Evolutionary conservation across 1,140 invertebrate genomes (phyloP), one percentile per base, ranked within the genome.

Genomic region (Oedothorax gibbosus): DNA sequence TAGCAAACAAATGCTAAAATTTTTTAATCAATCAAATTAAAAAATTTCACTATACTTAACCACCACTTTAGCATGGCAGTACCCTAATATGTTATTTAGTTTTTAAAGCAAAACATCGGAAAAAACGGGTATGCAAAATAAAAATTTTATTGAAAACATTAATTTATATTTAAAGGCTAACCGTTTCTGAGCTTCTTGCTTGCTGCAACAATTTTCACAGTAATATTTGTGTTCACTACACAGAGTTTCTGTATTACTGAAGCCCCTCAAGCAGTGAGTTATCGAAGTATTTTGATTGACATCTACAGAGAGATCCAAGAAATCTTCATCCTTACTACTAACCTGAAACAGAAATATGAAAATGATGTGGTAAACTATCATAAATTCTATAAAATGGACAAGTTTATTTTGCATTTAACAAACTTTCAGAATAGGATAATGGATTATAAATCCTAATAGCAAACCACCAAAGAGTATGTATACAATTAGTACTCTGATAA

Each of bases 221-320:
- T 99, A 99, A 90, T 99, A 99, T 92, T 99, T 99, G 92, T 99
- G 99, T 90, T 99, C 98, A 88, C 96, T 97, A 91, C 97, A 98
- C n/a, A 99, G 92, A 15, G 98, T 99, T 91, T 99, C 98, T 84
- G 97, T 99, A 91, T 98, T 98, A 88, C 96, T 98, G 91, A 99
- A 99, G 90, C 97, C 98, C 87, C 96, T 93, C 86, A 99, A 92
- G 92, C 99, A 99, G 90, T 99, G 97, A 2, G 97, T 99, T 86
- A 99, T 99, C 85, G 97, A 99, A 10, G 98, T 99, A 90, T 99
- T 99, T 90, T 99, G 98, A 91, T 99, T 98, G 62, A 99, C 97
- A 89, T 99, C 99, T 75, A 99, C 98, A 91, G 98, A 98, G 82
- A 99, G 92, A 92, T 99, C 99, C 88, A 99, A 96, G 90, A 99